A percentile compares a stretch with the other conserved stretches of the same genome.
Conservation (phyloP, 2,888 invertebrate genomes). For the Muschampia plurimacula region DNA sequence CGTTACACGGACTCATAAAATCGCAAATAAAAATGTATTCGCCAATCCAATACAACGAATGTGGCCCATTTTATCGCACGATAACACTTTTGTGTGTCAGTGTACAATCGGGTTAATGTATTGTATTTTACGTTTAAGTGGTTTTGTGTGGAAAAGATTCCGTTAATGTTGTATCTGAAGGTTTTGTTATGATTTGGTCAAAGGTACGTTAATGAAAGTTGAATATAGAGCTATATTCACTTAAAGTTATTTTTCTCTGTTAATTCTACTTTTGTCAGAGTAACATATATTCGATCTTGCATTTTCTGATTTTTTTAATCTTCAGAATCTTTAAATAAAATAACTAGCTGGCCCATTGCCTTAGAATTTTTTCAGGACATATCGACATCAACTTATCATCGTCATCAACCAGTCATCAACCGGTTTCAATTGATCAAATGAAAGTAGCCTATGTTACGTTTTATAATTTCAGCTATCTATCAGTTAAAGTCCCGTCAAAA, state of each 20-base stretch:
- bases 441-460: too few species aligned
- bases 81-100: conserved; percentile 51
- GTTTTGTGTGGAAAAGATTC: conserved; percentile 4
- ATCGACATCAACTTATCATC: too few species aligned
- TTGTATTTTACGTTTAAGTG: conserved; percentile 39
- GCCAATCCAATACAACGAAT: conserved; percentile 34
- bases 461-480: too few species aligned
- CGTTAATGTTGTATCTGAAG: neutral
- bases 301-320: neutral
- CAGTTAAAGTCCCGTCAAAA: too few species aligned
- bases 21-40: conserved; percentile 35
- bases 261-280: too few species aligned
- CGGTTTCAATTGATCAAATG: too few species aligned
- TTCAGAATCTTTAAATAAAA: too few species aligned
- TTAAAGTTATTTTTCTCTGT: neutral
- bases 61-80: conserved; percentile 46
- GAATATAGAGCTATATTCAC: neutral
- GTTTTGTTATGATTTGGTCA: neutral
- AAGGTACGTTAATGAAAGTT: neutral
- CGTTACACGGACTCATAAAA: conserved; percentile 28
- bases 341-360: too few species aligned
- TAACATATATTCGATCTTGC: too few species aligned
- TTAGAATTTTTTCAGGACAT: too few species aligned
- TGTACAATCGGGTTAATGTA: conserved; percentile 48
- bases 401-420: too few species aligned